Base-by-base conservation (phyloP, 1,140 invertebrate genomes). In the Gerris buenoi region DNA sequence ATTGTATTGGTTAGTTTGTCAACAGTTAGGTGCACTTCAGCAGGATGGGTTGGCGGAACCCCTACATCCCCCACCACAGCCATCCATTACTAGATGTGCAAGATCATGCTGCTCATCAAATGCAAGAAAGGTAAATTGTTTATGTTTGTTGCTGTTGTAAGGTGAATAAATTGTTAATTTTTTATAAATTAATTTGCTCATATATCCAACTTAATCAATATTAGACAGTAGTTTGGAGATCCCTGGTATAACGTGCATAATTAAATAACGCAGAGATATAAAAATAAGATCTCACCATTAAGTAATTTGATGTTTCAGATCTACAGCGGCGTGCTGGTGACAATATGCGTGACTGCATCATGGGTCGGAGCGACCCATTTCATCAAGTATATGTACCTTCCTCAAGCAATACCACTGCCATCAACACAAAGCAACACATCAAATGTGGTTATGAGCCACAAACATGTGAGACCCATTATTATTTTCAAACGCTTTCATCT, bases 291-390 rank as follows among this genome's bases (percentile, higher is more conserved):
- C n/a, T n/a, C n/a, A n/a, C n/a, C n/a, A n/a, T n/a, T n/a, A n/a
- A n/a, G n/a, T n/a, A n/a, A n/a, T n/a, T n/a, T n/a, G 67, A 18
- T 70, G 27, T 83, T 83, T 65, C 78, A 92, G 88, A 90, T 92
- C 75, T 90, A 91, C 74, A 89, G 88, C 74, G 91, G 91, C 46
- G 83, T 93, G 64, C 88, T 90, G 76, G 88, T 94, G 66, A 93
- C 88, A 29, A 81, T 89, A 60, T 85, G 87, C 70, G 85, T 93
- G 63, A 90, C 90, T 25, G 85, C 85, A 18, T 88, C 88, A n/a
- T 94, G 90, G 91, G 90, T 93, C 27, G 90, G 89, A 14, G 86
- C 89, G 13, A 91, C 90, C 2, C 90, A 94, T 74, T 88, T 88
- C 75, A 88, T 93, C 70, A 93, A 93, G 79, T 88, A 90, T 75